These are phyloP conservation scores for Bombus difficillimus DNA, from an alignment of 1,140 invertebrate species.

Conservation along the genomic window DNA sequence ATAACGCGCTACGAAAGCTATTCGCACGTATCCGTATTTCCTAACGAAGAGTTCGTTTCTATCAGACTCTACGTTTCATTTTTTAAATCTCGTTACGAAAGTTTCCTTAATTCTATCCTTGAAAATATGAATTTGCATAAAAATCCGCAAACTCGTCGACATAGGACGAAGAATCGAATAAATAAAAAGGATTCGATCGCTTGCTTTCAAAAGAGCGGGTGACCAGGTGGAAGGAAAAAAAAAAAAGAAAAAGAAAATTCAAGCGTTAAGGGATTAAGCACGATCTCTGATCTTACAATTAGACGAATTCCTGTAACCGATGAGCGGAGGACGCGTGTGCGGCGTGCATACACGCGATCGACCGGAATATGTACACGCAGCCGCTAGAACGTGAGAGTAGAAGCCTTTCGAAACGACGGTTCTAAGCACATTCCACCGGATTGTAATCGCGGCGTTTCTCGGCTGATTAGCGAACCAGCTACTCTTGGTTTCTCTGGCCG, in stretches of 20 bases:
- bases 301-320: conserved; percentile 46
- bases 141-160: too few species aligned
- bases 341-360: not conserved
- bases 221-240: not conserved
- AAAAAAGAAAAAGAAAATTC: not conserved
- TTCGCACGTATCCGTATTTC: too few species aligned
- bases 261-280: not conserved
- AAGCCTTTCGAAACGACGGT: conserved; percentile 76
- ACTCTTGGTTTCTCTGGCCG: conserved; percentile 55
- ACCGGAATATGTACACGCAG: conserved; percentile 22
- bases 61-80: too few species aligned
- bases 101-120: too few species aligned
- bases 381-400: conserved; percentile 66
- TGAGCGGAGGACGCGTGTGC: not conserved
- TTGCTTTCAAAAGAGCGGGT: too few species aligned
- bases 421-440: conserved; percentile 78
- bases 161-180: accelerated
- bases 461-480: conserved; percentile 72
- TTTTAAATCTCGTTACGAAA: too few species aligned
- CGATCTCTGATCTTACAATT: not conserved
- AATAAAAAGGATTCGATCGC: too few species aligned
- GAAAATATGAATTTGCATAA: too few species aligned
- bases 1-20: not conserved
- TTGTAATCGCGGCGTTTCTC: conserved; percentile 78
- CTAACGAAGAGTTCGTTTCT: too few species aligned